Percentiles rank a stretch among this genome's conserved stretches.
Evolutionary conservation across 2,888 invertebrate species (phyloP).

Genomic region (Formica aserva): DNA sequence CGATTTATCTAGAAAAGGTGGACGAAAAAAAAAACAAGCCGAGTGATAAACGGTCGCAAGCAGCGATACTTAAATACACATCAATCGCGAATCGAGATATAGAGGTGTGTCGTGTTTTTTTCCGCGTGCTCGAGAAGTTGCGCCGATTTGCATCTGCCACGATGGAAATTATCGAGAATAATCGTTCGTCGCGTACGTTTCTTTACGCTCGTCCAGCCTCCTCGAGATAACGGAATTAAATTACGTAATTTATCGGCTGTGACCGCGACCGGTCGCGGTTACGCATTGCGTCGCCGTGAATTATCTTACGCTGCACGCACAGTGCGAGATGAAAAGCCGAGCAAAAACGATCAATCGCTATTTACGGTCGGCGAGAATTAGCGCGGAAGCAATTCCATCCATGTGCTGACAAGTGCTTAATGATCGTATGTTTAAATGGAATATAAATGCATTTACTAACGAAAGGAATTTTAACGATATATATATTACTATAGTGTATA

Average conservation of each 20-base stretch:
- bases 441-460: not conserved
- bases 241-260: constrained; percentile 60
- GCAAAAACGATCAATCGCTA: constrained; percentile 20
- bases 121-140: not conserved
- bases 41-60: not conserved
- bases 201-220: not conserved
- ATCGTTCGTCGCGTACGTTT: constrained; percentile 25
- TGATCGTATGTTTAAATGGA: constrained; percentile 54
- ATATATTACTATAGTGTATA: not conserved
- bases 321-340: constrained; percentile 7
- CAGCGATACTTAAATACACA: not conserved
- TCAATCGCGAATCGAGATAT: not conserved
- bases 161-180: not conserved
- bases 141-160: constrained; percentile 17
- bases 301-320: not conserved
- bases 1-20: constrained; percentile 25
- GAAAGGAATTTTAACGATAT: constrained; percentile 9
- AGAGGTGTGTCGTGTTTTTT: not conserved
- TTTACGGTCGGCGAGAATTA: constrained; percentile 25
- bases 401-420: constrained; percentile 63
- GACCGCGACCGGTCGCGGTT: constrained; percentile 38
- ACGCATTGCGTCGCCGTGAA: constrained; percentile 11
- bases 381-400: constrained; percentile 63
- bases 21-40: constrained; percentile 2
- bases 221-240: constrained; percentile 58